Conservation (phyloP, 2,888 invertebrate species). For the Ctenicera cuprea region DNA sequence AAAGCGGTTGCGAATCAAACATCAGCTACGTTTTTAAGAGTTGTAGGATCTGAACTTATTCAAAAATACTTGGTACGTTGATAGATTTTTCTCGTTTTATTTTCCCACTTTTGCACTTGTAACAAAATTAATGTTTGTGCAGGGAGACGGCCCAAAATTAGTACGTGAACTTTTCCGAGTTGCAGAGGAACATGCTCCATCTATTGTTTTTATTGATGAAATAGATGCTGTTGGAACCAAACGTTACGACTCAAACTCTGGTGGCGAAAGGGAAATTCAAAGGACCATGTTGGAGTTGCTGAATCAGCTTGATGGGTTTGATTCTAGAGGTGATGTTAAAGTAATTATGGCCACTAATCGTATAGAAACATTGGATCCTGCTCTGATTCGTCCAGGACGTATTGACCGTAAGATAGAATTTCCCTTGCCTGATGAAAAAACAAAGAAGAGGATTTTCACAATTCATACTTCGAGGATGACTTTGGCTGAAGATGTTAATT, state of each 20-base stretch:
- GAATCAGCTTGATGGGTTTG: constrained; percentile 99
- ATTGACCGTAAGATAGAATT: constrained; percentile 99
- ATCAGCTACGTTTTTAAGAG: constrained; percentile 98
- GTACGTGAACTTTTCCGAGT: constrained; percentile 98
- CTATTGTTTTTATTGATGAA: constrained; percentile 99
- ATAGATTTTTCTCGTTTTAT: constrained; percentile 1
- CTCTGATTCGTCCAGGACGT: constrained; percentile 97
- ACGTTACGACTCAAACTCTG: constrained; percentile 99
- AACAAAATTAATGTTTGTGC: constrained; percentile 51
- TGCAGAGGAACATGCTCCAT: constrained; percentile 99
- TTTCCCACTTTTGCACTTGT: too few relatives aligned
- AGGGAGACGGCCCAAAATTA: constrained; percentile 99
- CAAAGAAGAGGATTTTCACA: constrained; percentile 95
- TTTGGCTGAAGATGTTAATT: constrained; percentile 95
- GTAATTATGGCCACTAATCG: constrained; percentile 98
- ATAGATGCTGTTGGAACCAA: constrained; percentile 99
- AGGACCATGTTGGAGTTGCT: constrained; percentile 99
- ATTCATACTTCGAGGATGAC: constrained; percentile 99
- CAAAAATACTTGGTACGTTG: constrained; percentile 93
- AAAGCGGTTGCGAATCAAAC: constrained; percentile 99
- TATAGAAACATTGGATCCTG: constrained; percentile 99
- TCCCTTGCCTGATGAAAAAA: constrained; percentile 99
- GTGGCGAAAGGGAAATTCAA: constrained; percentile 99
- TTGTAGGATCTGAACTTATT: constrained; percentile 99
- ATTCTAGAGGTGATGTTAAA: constrained; percentile 97